These are phyloP conservation scores for Thereva nobilitata DNA, from an alignment of 2,888 invertebrate genomes.

Conservation along the genomic window DNA sequence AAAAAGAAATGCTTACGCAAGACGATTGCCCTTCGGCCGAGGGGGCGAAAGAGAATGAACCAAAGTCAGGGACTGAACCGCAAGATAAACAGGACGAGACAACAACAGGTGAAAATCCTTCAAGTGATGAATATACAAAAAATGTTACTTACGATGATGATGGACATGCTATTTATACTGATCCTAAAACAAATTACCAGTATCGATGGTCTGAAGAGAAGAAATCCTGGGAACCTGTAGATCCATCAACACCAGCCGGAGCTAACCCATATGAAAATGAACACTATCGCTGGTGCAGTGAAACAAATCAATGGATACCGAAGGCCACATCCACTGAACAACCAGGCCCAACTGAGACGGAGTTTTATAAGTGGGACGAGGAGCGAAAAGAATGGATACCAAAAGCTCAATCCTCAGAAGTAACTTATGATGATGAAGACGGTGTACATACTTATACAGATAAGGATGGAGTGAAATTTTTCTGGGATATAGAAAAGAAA, in stretches of 20 bases:
- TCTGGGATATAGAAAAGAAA: slow-evolving; percentile 88
- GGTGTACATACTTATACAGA: slow-evolving; percentile 81
- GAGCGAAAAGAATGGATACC: slow-evolving; percentile 66
- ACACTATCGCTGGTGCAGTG: slow-evolving; percentile 54
- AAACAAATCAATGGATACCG: slow-evolving; percentile 61
- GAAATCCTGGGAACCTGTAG: slow-evolving; percentile 60
- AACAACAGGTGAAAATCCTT: background rate
- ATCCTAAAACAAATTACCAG: slow-evolving; percentile 69
- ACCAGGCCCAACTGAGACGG: slow-evolving; percentile 54
- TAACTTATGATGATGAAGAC: slow-evolving; percentile 72
- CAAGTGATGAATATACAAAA: slow-evolving; percentile 57
- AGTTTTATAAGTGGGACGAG: slow-evolving; percentile 65
- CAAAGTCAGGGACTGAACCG: slow-evolving; percentile 1
- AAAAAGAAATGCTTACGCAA: slow-evolving; percentile 35
- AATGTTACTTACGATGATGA: slow-evolving; percentile 70
- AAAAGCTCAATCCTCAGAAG: slow-evolving; percentile 48
- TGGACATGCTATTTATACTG: slow-evolving; percentile 73
- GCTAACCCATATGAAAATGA: slow-evolving; percentile 55
- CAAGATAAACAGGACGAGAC: background rate
- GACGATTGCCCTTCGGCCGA: slow-evolving; percentile 2
- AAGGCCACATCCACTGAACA: slow-evolving; percentile 46
- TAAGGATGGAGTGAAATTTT: slow-evolving; percentile 83
- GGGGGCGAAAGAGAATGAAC: background rate
- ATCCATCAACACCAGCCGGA: slow-evolving; percentile 44
- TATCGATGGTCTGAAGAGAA: slow-evolving; percentile 66